A percentile compares a stretch with the other conserved stretches of the same genome.
These are phyloP conservation scores for Philopedon plagiatum DNA, from an alignment of 2,888 invertebrate species.

Conservation along the genomic window DNA sequence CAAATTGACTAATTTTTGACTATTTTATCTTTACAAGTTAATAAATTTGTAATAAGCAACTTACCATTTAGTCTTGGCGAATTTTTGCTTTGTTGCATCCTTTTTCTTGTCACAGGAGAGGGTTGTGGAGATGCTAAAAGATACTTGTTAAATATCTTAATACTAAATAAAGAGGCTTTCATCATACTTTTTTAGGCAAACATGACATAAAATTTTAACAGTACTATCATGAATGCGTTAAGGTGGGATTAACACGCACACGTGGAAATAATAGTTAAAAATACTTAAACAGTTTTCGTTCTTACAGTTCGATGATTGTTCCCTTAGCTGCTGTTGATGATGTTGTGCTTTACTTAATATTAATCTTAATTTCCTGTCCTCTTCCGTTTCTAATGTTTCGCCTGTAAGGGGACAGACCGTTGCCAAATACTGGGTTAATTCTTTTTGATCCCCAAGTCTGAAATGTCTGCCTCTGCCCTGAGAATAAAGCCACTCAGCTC, in stretches of 20 bases:
- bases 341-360: slow-evolving; percentile 93
- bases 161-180: too few relatives aligned
- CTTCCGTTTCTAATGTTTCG: slow-evolving; percentile 85
- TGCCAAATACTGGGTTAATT: slow-evolving; percentile 86
- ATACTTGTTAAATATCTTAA: not conserved
- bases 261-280: too few relatives aligned
- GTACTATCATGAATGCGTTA: too few relatives aligned
- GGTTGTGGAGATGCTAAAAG: slow-evolving; percentile 65
- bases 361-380: slow-evolving; percentile 87
- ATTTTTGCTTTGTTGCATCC: slow-evolving; percentile 68
- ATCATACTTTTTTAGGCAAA: too few relatives aligned
- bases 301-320: slow-evolving; percentile 68
- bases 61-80: slow-evolving; percentile 70
- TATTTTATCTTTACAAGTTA: too few relatives aligned
- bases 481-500: slow-evolving; percentile 96
- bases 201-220: too few relatives aligned
- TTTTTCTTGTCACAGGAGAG: slow-evolving; percentile 70
- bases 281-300: not conserved
- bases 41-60: slow-evolving; percentile 47
- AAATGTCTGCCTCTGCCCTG: slow-evolving; percentile 94
- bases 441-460: slow-evolving; percentile 86
- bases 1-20: too few relatives aligned
- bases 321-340: slow-evolving; percentile 87
- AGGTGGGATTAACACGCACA: too few relatives aligned
- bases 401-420: slow-evolving; percentile 89